Evolutionary conservation across 2,797 vertebrate genomes (phyloP).

Genomic region (Aldrovandia affinis): DNA sequence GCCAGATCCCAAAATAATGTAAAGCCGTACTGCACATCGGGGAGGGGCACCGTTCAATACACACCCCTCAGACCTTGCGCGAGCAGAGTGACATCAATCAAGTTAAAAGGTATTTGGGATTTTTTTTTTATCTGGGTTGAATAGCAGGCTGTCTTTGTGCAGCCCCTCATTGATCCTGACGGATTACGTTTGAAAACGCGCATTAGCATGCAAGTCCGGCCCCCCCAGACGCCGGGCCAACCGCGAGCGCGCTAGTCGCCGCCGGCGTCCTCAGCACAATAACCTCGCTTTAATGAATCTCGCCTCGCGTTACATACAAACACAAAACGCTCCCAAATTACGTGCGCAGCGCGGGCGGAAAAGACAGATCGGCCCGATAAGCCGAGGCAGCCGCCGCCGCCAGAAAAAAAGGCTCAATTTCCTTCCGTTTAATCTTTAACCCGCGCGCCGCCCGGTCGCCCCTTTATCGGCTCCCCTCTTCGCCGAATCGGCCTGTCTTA

Average conservation of each 20-base stretch:
- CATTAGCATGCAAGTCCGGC: constrained; percentile 50
- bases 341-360: constrained; percentile 19
- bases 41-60: constrained; percentile 2
- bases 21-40: not conserved
- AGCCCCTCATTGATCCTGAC: constrained; percentile 47
- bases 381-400: constrained; percentile 35
- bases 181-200: constrained; percentile 41
- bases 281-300: constrained; percentile 47
- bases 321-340: constrained; percentile 41
- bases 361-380: constrained; percentile 30
- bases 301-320: constrained; percentile 25
- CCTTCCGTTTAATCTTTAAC: constrained; percentile 47
- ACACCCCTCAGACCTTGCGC: not conserved
- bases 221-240: constrained; percentile 24
- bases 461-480: constrained; percentile 42
- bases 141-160: constrained; percentile 22
- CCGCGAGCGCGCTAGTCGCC: constrained; percentile 33
- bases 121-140: constrained; percentile 22
- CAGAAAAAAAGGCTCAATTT: constrained; percentile 45
- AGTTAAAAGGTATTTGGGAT: constrained; percentile 25
- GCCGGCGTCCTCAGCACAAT: constrained; percentile 25
- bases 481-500: constrained; percentile 38
- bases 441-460: constrained; percentile 33
- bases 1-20: not conserved
- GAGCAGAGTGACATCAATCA: constrained; percentile 8